A percentile compares a stretch with the other conserved stretches of the same genome.
phyloP scores from a whole-genome alignment of 2,797 vertebrate species.

The Pangasius krempfi region DNA sequence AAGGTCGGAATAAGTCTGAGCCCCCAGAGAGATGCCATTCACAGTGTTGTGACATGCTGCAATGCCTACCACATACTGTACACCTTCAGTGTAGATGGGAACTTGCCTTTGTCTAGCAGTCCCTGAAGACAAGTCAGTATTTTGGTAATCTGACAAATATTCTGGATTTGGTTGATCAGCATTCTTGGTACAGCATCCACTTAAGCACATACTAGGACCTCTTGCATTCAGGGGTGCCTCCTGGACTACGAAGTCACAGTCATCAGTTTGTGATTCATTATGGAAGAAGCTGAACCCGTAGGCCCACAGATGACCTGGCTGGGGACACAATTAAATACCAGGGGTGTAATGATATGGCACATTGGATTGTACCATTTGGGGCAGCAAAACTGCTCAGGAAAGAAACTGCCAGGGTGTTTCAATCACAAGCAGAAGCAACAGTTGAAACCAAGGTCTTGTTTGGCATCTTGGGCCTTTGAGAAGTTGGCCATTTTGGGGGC shows the following conservation, averaged over 20 bases:
- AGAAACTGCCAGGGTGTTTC: not conserved
- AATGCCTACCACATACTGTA: not conserved
- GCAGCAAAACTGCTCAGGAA: not conserved
- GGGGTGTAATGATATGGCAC: not conserved
- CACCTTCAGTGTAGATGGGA: no score
- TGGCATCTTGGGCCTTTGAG: not conserved
- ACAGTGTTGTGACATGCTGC: not conserved
- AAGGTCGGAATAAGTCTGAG: not conserved
- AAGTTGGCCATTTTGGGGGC: no score
- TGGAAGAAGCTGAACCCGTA: not conserved
- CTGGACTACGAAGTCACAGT: not conserved
- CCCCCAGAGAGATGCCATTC: not conserved
- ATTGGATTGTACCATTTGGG: not conserved
- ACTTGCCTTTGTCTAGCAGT: not conserved
- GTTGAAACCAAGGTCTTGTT: not conserved
- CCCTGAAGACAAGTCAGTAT: not conserved
- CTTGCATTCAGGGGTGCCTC: not conserved
- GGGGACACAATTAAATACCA: not conserved
- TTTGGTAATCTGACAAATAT: not conserved
- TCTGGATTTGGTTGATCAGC: not conserved
- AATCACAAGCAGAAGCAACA: not conserved
- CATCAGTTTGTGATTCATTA: not conserved
- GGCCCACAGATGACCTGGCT: not conserved
- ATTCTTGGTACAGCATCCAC: not conserved
- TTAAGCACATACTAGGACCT: not conserved